Evolutionary conservation across 2,113 vertebrate species (phyloP).

Genomic region (Mugil cephalus): DNA sequence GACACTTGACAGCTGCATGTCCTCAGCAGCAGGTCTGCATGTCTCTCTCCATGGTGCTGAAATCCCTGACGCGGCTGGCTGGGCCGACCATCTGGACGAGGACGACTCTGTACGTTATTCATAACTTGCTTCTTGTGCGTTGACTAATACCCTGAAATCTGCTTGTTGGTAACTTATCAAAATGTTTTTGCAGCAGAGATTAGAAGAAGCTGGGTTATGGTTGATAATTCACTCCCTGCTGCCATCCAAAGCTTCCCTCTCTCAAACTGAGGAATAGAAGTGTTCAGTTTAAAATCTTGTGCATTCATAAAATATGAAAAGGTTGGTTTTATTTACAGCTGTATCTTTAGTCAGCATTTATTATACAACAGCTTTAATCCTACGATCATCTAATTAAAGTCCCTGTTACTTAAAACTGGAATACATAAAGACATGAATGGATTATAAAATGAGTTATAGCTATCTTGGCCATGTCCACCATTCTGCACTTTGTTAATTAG

Average conservation of each 20-base stretch:
- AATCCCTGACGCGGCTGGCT: constrained; percentile 42
- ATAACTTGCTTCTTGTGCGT: constrained; percentile 14
- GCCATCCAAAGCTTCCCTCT: not conserved
- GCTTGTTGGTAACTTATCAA: constrained; percentile 15
- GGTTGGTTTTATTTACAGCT: not conserved
- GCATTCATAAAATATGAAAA: not conserved
- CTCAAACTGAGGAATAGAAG: not conserved
- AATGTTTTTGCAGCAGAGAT: constrained; percentile 28
- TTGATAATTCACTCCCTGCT: constrained; percentile 17
- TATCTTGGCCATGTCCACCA: not conserved
- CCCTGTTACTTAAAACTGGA: not conserved
- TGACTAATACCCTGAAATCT: constrained; percentile 26
- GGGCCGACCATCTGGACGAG: constrained; percentile 53
- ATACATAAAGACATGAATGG: not conserved
- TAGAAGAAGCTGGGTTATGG: constrained; percentile 12
- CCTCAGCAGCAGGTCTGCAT: constrained; percentile 27
- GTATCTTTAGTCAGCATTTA: not conserved
- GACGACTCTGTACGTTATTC: constrained; percentile 20
- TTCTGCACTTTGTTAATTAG: not conserved
- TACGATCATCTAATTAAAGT: constrained; percentile 15
- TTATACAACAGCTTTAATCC: not conserved
- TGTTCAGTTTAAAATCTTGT: not conserved
- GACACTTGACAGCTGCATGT: constrained; percentile 33
- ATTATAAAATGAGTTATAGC: not conserved
- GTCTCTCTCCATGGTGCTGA: constrained; percentile 82